Base-by-base conservation (phyloP, 1,140 invertebrate species). In the Hermetia illucens region DNA sequence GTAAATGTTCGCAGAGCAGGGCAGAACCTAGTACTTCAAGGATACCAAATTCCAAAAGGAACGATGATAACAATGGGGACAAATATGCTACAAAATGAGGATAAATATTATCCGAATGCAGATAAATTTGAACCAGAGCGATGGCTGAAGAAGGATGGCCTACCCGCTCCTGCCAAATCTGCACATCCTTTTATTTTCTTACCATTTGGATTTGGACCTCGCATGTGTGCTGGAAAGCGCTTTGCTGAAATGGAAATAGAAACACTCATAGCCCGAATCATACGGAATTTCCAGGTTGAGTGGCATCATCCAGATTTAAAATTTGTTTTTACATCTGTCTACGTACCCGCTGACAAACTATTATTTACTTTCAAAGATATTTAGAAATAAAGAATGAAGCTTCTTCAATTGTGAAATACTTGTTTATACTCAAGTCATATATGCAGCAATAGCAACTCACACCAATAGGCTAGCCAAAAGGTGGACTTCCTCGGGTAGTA, bases 21-120 rank as follows among this genome's bases (percentile, higher is more conserved):
- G 0, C 69, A 66, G 44, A 66, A 71, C 38, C 55, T 69, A 33
- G 62, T 66, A 24, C 22, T 72, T 0, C 40, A 55, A 9, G 68
- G 67, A n/a, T 71, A 71, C 37, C 52, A 55, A 39, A 56, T 72
- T 45, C 75, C 74, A 4, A 69, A 72, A 62, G 62, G 66, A 2
- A 59, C 65, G 2, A 53, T 61, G 19, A 49, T 70, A 0, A 46
- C 67, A 37, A 60, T 65, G 22, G 52, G 60, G 15, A 57, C 66
- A 38, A 52, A 61, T 44, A 36, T 51, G 22, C 45, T 66, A 32
- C 53, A 53, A 4, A 24, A 46, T 13, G 46, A 52, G 40, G 62
- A 66, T 10, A 44, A 65, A 3, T 53, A 69, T n/a, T 72, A 60
- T 43, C 52, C 53, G 3, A 48, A 61, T 12, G 47, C 69, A 0